Evolutionary conservation across 2,888 invertebrate species (phyloP), one percentile per base, ranked within the genome.

Genomic region (Trilocha varians): DNA sequence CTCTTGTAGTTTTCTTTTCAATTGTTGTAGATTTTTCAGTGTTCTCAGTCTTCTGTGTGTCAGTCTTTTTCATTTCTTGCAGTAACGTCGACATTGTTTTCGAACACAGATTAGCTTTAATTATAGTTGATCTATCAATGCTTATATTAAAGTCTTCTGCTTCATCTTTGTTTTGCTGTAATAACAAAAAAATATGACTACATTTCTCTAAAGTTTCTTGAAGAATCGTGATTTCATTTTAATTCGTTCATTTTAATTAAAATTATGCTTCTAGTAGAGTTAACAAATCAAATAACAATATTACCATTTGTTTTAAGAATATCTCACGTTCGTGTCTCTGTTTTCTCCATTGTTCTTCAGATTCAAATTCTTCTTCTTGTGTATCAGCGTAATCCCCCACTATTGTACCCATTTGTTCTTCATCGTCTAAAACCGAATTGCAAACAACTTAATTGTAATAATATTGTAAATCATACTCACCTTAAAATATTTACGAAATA

Each of bases 261-360:
- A 18, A 18, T 18, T 5, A 18, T 18, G 8, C 4, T 18, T 18
- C 4, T 18, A 5, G 8, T 18, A 18, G 4, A 18, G 4, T 5
- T 18, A 36, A 39, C 35, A 36, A 8, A 16, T 16, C n/a, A 39
- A 16, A 17, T 33, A 36, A 11, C 16, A 38, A 13, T 11, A 18
- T 55, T 64, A 85, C 79, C 82, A 89, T 82, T 70, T 87, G 88
- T 56, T 90, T 87, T 1, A 96, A 74, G 72, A 94, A 91, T 60
- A 91, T 89, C 71, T 96, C 94, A 17, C 95, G 86, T 65, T 96
- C 94, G 50, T 91, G 89, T 48, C 95, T 87, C 65, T 91, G 89
- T 63, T 91, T 92, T 39, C 95, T 88, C 93, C 94, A 95, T 50
- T 91, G 87, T 52, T 90, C 89, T 59, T 95, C 95, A 39, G 88